Base-by-base conservation (phyloP, 2,888 invertebrate species). In the Hydrotaea diabolus region DNA sequence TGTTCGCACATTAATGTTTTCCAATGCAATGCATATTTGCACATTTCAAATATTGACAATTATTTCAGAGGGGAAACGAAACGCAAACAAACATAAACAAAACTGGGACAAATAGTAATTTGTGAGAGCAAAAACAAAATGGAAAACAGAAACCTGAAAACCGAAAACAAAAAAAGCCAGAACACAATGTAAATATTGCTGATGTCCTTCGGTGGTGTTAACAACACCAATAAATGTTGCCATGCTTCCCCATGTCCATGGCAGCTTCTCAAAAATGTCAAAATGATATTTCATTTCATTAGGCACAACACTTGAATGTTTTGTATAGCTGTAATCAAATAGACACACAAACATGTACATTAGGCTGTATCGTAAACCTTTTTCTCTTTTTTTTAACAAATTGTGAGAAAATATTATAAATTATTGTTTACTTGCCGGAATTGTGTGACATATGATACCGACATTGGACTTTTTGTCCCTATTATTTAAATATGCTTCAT, bases 211-310 rank as follows among this genome's bases (percentile, higher is more conserved):
- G 21, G 62, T 5, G 17, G 21, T 43, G 31, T 78, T 21, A 43
- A 71, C 26, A 75, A 53, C 53, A 71, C 69, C 43, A 78, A 78
- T 71, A 78, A 75, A 78, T 73, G 62, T 64, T 64, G 49, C 21
- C 36, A 62, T 62, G 19, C 5, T 72, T 59, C 26, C n/a, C 49
- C 62, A 49, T 72, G n/a, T 7, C 21, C 21, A 46, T 46, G 69
- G 23, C 43, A 69, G 46, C 13, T 23, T 23, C 69, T 69, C 39
- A 46, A 69, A 69, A 69, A 15, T 69, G 69, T 69, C 59, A 31
- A 49, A 80, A 80, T 59, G 39, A 62, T 72, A 43, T 71, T 59
- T 75, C 55, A 64, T 72, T 76, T 71, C 21, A 71, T 76, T 46
- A 49, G 49, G 17, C 72, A 49, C 46, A 66, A 39, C 21, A 59